A percentile compares a stretch with the other conserved stretches of the same genome.
Conservation (phyloP, 1,140 invertebrate species). For the Sesamia nonagrioides region DNA sequence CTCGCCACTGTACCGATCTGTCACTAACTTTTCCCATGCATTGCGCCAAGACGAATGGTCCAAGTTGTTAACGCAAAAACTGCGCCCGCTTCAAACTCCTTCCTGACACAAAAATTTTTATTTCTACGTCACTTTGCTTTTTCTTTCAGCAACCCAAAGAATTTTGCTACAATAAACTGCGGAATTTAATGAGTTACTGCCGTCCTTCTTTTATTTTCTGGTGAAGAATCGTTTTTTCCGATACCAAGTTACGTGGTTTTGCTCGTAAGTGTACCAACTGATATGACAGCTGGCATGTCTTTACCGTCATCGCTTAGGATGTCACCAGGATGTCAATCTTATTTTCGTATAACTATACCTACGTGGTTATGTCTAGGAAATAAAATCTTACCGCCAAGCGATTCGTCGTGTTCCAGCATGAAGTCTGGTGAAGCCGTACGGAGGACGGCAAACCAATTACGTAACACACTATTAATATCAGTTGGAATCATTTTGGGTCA, state of each 20-base stretch:
- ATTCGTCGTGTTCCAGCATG: too few relatives aligned
- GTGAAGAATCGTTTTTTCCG: not conserved
- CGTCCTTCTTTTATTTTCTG: conserved; percentile 28
- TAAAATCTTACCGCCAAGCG: too few relatives aligned
- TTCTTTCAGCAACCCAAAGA: conserved; percentile 30
- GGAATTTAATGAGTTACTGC: conserved; percentile 36
- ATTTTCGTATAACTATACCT: too few relatives aligned
- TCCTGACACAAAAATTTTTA: conserved; percentile 44
- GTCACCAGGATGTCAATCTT: too few relatives aligned
- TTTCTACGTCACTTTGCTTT: conserved; percentile 41
- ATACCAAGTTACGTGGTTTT: not conserved
- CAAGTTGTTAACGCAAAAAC: conserved; percentile 76
- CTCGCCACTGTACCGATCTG: conserved; percentile 67
- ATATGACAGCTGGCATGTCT: too few relatives aligned
- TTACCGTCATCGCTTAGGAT: too few relatives aligned
- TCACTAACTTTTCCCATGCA: conserved; percentile 79
- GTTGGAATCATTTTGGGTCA: too few relatives aligned
- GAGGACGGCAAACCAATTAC: too few relatives aligned
- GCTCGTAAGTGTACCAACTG: too few relatives aligned
- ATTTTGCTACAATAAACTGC: conserved; percentile 39
- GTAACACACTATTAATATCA: too few relatives aligned
- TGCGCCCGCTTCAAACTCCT: conserved; percentile 55
- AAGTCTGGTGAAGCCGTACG: too few relatives aligned
- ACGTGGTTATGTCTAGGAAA: too few relatives aligned
- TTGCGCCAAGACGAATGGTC: conserved; percentile 78